These are phyloP conservation scores for Alloscopus bannaensis DNA, from an alignment of 2,888 invertebrate species.

Conservation along the genomic window DNA sequence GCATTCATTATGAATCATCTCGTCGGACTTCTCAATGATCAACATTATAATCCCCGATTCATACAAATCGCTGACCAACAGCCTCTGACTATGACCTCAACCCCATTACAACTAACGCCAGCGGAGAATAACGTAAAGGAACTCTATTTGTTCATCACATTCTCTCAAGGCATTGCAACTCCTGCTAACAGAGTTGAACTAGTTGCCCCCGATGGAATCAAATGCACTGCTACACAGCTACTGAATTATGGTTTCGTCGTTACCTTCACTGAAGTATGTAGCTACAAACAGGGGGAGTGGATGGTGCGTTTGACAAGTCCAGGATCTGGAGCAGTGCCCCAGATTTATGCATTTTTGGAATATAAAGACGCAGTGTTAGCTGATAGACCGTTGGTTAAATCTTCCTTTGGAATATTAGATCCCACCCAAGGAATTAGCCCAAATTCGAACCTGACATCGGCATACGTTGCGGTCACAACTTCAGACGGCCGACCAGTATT, in stretches of 20 bases:
- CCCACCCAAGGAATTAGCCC: slow-evolving; percentile 1
- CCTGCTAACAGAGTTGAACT: not conserved
- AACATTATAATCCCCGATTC: slow-evolving; percentile 33
- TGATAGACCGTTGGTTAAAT: not conserved
- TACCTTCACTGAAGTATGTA: not conserved
- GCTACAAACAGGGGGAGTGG: slow-evolving; percentile 22
- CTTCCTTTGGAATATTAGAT: slow-evolving; percentile 29
- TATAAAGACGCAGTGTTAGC: not conserved
- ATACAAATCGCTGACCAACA: slow-evolving; percentile 42
- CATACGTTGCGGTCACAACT: slow-evolving; percentile 32
- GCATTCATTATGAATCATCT: slow-evolving; percentile 53
- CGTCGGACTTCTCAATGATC: slow-evolving; percentile 33
- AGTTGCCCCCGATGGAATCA: not conserved
- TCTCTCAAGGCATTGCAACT: not conserved
- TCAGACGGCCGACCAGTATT: slow-evolving; percentile 51
- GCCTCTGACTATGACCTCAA: not conserved
- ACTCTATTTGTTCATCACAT: slow-evolving; percentile 9
- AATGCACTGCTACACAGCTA: not conserved
- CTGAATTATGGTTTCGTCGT: slow-evolving; percentile 5
- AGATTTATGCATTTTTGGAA: slow-evolving; percentile 21
- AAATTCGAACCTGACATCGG: not conserved
- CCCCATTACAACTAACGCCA: not conserved
- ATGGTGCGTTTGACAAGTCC: not conserved
- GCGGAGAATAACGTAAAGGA: not conserved
- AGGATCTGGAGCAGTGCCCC: not conserved